Percentiles rank a stretch among this genome's conserved stretches.
These are phyloP conservation scores for Coecobrya sp. DNA, from an alignment of 2,888 invertebrate genomes.

Conservation along the genomic window DNA sequence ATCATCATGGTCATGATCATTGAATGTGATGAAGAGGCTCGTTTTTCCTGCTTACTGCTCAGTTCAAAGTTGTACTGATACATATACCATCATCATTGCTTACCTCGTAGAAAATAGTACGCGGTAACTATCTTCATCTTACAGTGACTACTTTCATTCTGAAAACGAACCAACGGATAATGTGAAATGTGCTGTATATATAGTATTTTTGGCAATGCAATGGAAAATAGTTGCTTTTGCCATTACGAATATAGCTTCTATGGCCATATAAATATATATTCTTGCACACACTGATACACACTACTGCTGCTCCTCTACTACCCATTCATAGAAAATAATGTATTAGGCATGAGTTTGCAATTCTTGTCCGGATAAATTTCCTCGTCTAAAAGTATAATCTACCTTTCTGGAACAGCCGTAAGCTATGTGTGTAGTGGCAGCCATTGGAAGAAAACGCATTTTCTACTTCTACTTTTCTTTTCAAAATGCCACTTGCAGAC, in stretches of 20 bases:
- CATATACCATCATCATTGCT: conserved; percentile 34
- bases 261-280: conserved; percentile 8
- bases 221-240: conserved; percentile 63
- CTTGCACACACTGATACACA: conserved; percentile 1
- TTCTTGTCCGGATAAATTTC: conserved; percentile 78
- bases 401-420: conserved; percentile 70
- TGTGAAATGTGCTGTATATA: conserved; percentile 66
- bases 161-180: conserved; percentile 64
- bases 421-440: conserved; percentile 35
- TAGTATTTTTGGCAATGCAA: conserved; percentile 72
- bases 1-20: conserved; percentile 77
- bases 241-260: conserved; percentile 50
- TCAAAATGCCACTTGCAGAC: conserved; percentile 79
- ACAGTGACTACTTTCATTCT: conserved; percentile 36
- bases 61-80: conserved; percentile 37
- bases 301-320: not conserved
- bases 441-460: conserved; percentile 60
- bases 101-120: conserved; percentile 23
- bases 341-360: conserved; percentile 75
- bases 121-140: conserved; percentile 38
- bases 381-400: conserved; percentile 78
- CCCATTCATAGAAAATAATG: conserved; percentile 58
- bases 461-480: conserved; percentile 68
- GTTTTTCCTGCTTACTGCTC: conserved; percentile 68
- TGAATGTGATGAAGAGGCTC: conserved; percentile 80